A percentile compares a stretch with the other conserved stretches of the same genome.
phyloP scores from a whole-genome alignment of 2,113 vertebrate species.

The Otus sunia region DNA sequence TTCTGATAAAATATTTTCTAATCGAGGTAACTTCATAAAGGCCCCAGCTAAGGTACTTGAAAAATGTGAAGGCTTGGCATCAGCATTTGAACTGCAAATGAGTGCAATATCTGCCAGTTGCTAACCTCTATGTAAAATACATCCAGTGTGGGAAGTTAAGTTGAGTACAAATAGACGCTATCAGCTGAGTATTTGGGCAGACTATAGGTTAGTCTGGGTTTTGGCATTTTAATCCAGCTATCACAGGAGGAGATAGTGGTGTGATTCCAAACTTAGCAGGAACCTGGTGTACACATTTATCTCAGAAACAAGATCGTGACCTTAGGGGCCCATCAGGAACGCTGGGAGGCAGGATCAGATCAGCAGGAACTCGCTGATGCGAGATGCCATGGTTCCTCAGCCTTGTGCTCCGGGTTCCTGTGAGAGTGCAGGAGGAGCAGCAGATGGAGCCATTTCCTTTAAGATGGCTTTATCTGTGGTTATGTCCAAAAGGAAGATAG shows the following conservation, averaged over 20 bases:
- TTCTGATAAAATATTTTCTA: neutral
- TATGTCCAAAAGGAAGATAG: neutral
- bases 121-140: neutral
- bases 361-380: neutral
- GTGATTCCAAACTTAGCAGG: neutral
- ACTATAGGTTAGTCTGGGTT: neutral
- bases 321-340: neutral
- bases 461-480: neutral
- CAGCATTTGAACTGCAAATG: neutral
- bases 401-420: neutral
- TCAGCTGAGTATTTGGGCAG: neutral
- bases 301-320: neutral
- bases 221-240: neutral
- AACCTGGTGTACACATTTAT: neutral
- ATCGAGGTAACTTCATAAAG: neutral
- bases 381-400: neutral
- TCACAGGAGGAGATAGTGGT: neutral
- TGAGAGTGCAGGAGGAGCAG: conserved; percentile 42
- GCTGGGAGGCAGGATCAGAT: neutral
- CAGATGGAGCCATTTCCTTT: conserved; percentile 67
- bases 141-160: neutral
- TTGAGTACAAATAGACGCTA: neutral
- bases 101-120: neutral
- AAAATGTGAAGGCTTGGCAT: neutral
- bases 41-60: neutral